Base-by-base conservation (phyloP, 1,140 invertebrate species). In the Watersipora subatra region DNA sequence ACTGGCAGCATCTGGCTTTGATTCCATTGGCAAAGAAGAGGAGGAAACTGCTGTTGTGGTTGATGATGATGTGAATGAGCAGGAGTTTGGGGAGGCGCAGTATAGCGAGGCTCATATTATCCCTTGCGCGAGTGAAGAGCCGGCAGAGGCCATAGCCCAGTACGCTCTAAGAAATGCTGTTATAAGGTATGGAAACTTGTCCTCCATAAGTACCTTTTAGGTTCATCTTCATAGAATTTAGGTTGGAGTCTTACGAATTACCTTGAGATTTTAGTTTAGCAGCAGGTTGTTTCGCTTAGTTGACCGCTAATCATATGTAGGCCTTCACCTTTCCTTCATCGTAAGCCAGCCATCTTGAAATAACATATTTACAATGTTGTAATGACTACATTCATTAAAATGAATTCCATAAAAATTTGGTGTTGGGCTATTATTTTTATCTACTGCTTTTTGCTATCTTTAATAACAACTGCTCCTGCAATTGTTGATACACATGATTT, bases 21-120 rank as follows among this genome's bases (percentile, higher is more conserved):
- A 76, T 46, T 73, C 71, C 3, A 67, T 68, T 15, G 72, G 66
- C 26, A 68, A 69, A 24, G 73, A 70, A 24, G 59, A 70, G 28
- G 64, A 55, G 55, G 91, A 93, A 68, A 88, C 91, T 67, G 86
- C 87, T 28, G 89, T 92, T 71, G 78, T 93, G 25, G 86, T 88
- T 69, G 87, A 89, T 1, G 88, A 89, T 72, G 87, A 86, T 1
- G 87, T 88, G 75, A 87, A 88, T 63, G 83, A 84, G 0, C 84
- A 86, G 28, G 84, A 86, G 29, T 95, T 89, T 74, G 92, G 91
- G 0, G 87, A 88, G 3, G 81, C 89, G 15, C 92, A 94, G 78
- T 93, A 78, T 79, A 71, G 68, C 69, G 77, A 78, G 70, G 73
- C 67, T 34, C 72, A 78, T 65, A 67, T 78, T 12, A 72, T 78